Evolutionary conservation across 2,888 invertebrate genomes (phyloP).

Genomic region (Leucoptera coffeella): DNA sequence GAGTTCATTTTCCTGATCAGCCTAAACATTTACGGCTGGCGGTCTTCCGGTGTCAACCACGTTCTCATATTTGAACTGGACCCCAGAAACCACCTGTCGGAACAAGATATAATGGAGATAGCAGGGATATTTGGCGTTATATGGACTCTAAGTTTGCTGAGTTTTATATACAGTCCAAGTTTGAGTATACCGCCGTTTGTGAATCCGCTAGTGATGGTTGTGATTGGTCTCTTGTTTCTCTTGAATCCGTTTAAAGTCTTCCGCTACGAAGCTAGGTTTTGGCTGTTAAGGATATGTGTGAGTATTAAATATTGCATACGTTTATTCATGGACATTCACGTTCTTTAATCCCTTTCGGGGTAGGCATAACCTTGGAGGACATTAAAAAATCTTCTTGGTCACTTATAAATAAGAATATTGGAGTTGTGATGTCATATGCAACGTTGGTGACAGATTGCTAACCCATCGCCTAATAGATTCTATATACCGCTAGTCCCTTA

Average conservation of each 20-base stretch:
- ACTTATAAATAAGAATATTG: too few relatives aligned
- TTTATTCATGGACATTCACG: too few relatives aligned
- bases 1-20: conserved; percentile 92
- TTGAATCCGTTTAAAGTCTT: conserved; percentile 90
- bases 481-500: too few relatives aligned
- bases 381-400: too few relatives aligned
- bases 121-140: conserved; percentile 90
- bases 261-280: conserved; percentile 88
- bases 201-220: conserved; percentile 79
- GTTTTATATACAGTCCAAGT: conserved; percentile 71
- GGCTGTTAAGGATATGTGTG: conserved; percentile 85
- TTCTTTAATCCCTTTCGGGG: too few relatives aligned
- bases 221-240: conserved; percentile 77
- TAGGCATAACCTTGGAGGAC: too few relatives aligned
- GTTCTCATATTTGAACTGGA: conserved; percentile 96
- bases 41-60: conserved; percentile 95
- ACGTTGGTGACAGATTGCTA: too few relatives aligned
- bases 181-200: conserved; percentile 88
- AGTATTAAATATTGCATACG: conserved; percentile 43
- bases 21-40: conserved; percentile 95
- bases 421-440: too few relatives aligned
- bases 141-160: conserved; percentile 87
- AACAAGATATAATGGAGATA: conserved; percentile 92
- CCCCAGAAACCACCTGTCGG: conserved; percentile 85
- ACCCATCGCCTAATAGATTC: too few relatives aligned